These are phyloP conservation scores for Kradibia gibbosae DNA, from an alignment of 1,140 invertebrate species.

Conservation along the genomic window DNA sequence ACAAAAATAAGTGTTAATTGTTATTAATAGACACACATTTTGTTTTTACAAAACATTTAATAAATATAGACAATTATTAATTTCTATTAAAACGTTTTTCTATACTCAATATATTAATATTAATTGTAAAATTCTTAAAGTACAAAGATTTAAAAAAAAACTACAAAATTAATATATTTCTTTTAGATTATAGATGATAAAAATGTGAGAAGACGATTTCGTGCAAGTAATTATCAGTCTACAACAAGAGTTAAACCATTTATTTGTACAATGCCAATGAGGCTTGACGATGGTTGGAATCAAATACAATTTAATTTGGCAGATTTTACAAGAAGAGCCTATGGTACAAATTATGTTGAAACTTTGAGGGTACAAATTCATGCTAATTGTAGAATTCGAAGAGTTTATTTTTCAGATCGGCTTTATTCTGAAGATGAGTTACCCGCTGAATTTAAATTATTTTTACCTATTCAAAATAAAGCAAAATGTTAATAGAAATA, in stretches of 20 bases:
- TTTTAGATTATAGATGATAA: constrained; percentile 96
- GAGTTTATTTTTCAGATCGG: constrained; percentile 99
- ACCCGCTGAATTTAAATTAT: constrained; percentile 99
- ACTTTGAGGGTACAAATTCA: constrained; percentile 98
- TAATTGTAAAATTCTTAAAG: no score
- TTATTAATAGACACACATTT: no score
- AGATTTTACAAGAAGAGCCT: constrained; percentile 97
- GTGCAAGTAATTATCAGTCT: constrained; percentile 98
- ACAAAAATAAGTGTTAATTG: no score
- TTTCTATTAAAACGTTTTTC: no score
- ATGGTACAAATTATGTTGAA: constrained; percentile 99
- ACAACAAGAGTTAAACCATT: constrained; percentile 98
- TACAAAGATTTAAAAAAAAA: no score
- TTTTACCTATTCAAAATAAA: constrained; percentile 92
- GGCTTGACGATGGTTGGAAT: constrained; percentile 99
- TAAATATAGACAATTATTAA: no score
- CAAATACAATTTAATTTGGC: constrained; percentile 98
- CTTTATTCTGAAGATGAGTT: constrained; percentile 99
- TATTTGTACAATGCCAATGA: constrained; percentile 99
- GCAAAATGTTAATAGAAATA: constrained; percentile 71
- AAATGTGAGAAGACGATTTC: constrained; percentile 94
- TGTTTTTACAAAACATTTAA: no score
- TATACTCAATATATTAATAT: no score
- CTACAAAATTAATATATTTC: constrained; percentile 41
- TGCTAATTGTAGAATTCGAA: constrained; percentile 97